Base-by-base conservation (phyloP, 2,888 invertebrate genomes). In the Chymomyza fuscimana region DNA sequence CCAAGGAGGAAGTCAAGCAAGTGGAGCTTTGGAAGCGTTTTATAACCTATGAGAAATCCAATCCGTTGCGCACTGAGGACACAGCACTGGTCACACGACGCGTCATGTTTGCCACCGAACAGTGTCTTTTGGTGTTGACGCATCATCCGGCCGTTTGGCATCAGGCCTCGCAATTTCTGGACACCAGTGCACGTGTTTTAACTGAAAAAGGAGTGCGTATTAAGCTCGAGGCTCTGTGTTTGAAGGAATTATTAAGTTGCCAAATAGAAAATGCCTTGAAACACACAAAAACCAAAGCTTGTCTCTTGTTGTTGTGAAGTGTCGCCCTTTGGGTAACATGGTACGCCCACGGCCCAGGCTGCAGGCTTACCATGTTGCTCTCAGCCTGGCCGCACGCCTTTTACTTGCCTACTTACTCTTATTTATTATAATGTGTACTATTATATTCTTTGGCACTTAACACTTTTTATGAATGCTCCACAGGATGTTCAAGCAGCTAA, bases 61-160 rank as follows among this genome's bases (percentile, higher is more conserved):
- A 99, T 93, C 99, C 99, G 0, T 93, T 99, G 66, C 94, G 98
- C 12, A 98, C 98, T 0, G 99, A 99, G 90, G 99, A 99, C 91
- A 97, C 98, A 0, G 96, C 98, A 0, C 92, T 98, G 10, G 96
- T 99, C 10, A 98, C 98, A 0, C 95, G 97, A 65, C 93, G 99
- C 77, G 99, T 99, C 0, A 98, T 99, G 95, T 99, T 99, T 93
- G 99, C 99, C 0, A 98, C 99, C 77, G 99, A 99, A 90, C 99
- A 99, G 92, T 98, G 99, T 83, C 92, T 99, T 62, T 93, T 99
- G 59, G 99, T 99, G 89, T 93, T 99, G 50, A 98, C 98, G 0
- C 99, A 99, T 92, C 98, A 99, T 91, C 98, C 99, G 0, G 99
- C 99, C 79, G 97, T 99, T 71, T 99, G 99, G 99, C 97, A 98